Evolutionary conservation across 37 sponge, comb jelly and placozoan species (phyloP).

Genomic region (Crambe crambe): DNA sequence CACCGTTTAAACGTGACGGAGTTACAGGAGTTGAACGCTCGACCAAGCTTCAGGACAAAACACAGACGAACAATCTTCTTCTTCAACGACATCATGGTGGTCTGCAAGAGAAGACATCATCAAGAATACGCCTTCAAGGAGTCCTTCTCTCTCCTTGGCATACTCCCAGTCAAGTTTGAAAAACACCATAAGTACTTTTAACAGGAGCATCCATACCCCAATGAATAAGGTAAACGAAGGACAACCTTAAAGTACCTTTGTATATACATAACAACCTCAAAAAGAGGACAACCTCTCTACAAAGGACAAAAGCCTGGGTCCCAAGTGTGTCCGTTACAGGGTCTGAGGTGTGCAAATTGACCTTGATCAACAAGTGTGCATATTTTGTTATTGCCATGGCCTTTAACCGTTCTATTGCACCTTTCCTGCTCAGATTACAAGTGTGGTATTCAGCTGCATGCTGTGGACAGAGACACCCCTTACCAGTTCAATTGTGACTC

Average conservation of each 20-base stretch:
- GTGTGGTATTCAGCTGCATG: constrained; percentile 53
- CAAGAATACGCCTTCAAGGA: constrained; percentile 34
- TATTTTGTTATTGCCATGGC: no score
- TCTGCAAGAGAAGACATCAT: constrained; percentile 53
- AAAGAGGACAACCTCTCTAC: no score
- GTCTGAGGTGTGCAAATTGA: no score
- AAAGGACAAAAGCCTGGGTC: no score
- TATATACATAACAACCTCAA: no score
- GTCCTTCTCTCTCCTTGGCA: constrained; percentile 39
- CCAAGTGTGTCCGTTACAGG: no score
- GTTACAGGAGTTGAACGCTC: constrained; percentile 18
- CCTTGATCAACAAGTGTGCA: no score
- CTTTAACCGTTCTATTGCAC: no score
- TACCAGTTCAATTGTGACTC: constrained; percentile 62
- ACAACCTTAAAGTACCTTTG: no score
- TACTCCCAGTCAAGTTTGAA: constrained; percentile 46
- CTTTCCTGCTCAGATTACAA: constrained; percentile 44
- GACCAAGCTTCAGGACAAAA: constrained; percentile 13
- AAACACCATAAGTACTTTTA: constrained; percentile 27
- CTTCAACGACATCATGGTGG: constrained; percentile 72
- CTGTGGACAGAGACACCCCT: constrained; percentile 36
- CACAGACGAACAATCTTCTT: constrained; percentile 64
- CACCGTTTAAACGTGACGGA: constrained; percentile 38
- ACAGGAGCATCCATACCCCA: no score
- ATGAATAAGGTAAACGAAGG: neutral